Evolutionary conservation across 2,888 invertebrate species (phyloP).

Genomic region (Aradus depressus): DNA sequence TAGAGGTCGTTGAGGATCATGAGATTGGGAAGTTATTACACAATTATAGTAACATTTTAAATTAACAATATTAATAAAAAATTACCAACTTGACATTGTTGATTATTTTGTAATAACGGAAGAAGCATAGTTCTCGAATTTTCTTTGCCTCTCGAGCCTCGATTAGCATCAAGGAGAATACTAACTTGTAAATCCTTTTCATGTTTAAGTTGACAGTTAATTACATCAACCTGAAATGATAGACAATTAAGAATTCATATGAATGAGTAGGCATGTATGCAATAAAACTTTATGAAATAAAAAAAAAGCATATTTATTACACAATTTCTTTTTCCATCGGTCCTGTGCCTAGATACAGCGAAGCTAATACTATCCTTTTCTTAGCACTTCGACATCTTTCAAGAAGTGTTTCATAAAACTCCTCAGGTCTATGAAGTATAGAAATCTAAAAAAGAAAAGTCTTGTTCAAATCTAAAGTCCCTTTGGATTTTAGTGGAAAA

Average conservation of each 20-base stretch:
- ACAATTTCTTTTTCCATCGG: conserved; percentile 65
- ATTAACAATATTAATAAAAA: too few relatives aligned
- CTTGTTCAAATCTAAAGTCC: neutral
- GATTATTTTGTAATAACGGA: conserved; percentile 53
- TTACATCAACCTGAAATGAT: conserved; percentile 44
- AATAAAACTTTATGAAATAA: neutral
- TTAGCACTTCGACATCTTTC: conserved; percentile 54
- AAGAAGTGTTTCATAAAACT: conserved; percentile 63
- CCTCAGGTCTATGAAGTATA: conserved; percentile 61
- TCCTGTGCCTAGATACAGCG: conserved; percentile 88
- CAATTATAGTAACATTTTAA: too few relatives aligned
- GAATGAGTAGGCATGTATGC: neutral
- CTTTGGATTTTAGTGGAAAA: neutral
- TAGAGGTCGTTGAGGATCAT: neutral
- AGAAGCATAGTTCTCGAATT: conserved; percentile 64
- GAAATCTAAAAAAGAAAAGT: conserved; percentile 29
- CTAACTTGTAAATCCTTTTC: conserved; percentile 53
- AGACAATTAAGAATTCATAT: neutral
- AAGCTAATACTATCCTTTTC: conserved; percentile 67
- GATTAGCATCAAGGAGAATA: conserved; percentile 75
- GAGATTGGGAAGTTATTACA: too few relatives aligned
- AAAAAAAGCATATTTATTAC: conserved; percentile 15
- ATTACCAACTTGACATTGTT: conserved; percentile 40
- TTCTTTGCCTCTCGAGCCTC: conserved; percentile 74
- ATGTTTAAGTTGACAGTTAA: conserved; percentile 48